Evolutionary conservation across 2,113 vertebrate genomes (phyloP), one percentile per base, ranked within the genome.

Genomic region (Salvelinus sp.): DNA sequence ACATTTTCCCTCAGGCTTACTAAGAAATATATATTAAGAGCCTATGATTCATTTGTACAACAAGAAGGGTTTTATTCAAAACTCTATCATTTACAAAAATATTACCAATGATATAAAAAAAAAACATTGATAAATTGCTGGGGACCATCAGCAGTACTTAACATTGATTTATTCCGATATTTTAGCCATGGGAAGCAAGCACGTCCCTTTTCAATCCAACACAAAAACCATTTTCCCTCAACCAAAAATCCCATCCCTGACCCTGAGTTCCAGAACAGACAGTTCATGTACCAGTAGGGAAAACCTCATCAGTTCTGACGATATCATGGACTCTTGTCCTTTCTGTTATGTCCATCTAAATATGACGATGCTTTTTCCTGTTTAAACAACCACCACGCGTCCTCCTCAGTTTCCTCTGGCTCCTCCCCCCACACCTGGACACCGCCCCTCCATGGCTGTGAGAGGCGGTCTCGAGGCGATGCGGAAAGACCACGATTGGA

Each of bases 401-500:
- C 67, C 1, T 74, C 79, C 1, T 78, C 91, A 22, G 92, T 86
- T 0, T 84, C 71, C 2, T 93, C 94, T 2, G 85, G 80, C 62
- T 96, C 94, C 23, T 88, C 91, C 1, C 92, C 90, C 97, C 97
- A 99, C 72, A 96, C 91, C 72, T 96, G 95, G 66, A 98, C 74
- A 2, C n/a, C 78, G 86, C 25, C 95, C 95, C 79, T 95, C 94
- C 20, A 90, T 93, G 73, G 96, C 94, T 0, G 94, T 93, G 20
- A 98, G 93, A 98, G 93, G 76, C n/a, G n/a, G n/a, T n/a, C n/a
- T n/a, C n/a, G n/a, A n/a, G n/a, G n/a, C n/a, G n/a, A n/a, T n/a
- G n/a, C n/a, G n/a, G n/a, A 95, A 97, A 66, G 95, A 91, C 81
- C 98, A 63, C 0, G 97, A 97, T 82, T 98, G 96, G 12, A 99